Base-by-base conservation (phyloP, 2,797 vertebrate species). In the Hydrolagus colliei region DNA sequence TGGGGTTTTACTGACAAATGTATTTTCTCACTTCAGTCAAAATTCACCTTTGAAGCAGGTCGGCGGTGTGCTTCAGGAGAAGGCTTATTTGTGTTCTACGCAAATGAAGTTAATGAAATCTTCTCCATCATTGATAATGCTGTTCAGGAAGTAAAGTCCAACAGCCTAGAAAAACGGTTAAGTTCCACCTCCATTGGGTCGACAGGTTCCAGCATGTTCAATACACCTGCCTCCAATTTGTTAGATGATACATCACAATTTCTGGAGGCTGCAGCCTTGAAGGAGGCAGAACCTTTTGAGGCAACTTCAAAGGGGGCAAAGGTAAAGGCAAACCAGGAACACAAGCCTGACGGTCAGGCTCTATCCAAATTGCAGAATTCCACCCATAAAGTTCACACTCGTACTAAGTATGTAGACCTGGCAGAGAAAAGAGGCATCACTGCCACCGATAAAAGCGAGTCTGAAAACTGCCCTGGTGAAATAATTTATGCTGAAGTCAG, bases 61-160 rank as follows among this genome's bases (percentile, higher is more conserved):
- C 95, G 95, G 12, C 95, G 94, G 86, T 97, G 96, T n/a, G 91
- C 95, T 72, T 96, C 96, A 0, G 97, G 97, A 0, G 94, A 96
- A 86, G 97, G 96, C 62, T 80, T 94, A 74, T 98, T 97, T 85
- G 93, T 91, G 88, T 97, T 97, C 91, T 90, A 93, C 89, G 95
- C 95, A 71, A 88, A 86, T 0, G 88, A 92, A 0, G 95, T 93
- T 2, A 73, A 52, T 0, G 91, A 95, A 87, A 93, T 98, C 87
- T 95, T 93, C 86, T 87, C 88, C 4, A 87, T 90, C 0, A 91
- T 96, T 84, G 89, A 93, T 0, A 86, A 92, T 0, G 93, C 93
- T 41, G 79, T 84, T 41, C 67, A 84, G 41, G 27, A 20, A 71
- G 11, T 71, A 7, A 5, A 84, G 65, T 41, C 79, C 27, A 67